Evolutionary conservation across 1,140 invertebrate species (phyloP), one percentile per base, ranked within the genome.

Genomic region (Wasmannia auropunctata): DNA sequence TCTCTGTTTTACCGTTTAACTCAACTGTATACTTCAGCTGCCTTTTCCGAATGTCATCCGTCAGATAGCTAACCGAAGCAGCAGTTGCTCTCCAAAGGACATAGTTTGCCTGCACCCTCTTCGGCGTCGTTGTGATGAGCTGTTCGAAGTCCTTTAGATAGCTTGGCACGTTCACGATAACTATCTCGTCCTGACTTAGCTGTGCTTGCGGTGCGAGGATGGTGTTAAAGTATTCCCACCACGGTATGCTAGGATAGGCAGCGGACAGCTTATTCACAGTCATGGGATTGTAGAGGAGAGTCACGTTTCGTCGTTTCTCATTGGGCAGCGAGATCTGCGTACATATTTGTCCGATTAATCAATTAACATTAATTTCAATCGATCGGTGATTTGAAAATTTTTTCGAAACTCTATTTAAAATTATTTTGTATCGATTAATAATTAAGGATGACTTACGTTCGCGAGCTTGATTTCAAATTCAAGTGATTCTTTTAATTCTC

Each of bases 401-500:
- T 65, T 16, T 67, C 37, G n/a, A 43, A 6, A 10, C 6, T 40
- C 1, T 67, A 28, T 46, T 43, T 25, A 67, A 46, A 46, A 10
- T 67, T 67, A 14, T 40, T 40, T 58, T 7, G 25, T 58, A 31
- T 72, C n/a, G 8, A n/a, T 69, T 69, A 34, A 63, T 46, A 16
- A 46, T 4, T 3, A 34, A 60, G 10, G 95, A 40, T 91, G 10
- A 84, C 83, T 97, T 96, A 98, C 98, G 93, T 99, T 99, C n/a
- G 98, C 98, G 54, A 99, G 95, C 87, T 97, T 96, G 19, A 98
- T 98, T 96, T 99, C 99, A 92, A 99, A 99, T 22, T 98, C 95
- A 1, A 99, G 95, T 0, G 98, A 98, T 69, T 98, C 97, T 28
- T 96, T 96, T 56, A 99, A 96, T 92, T 99, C 98, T 8, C 95